Evolutionary conservation across 2,888 invertebrate genomes (phyloP).

Genomic region (Ecdyonurus torrentis): DNA sequence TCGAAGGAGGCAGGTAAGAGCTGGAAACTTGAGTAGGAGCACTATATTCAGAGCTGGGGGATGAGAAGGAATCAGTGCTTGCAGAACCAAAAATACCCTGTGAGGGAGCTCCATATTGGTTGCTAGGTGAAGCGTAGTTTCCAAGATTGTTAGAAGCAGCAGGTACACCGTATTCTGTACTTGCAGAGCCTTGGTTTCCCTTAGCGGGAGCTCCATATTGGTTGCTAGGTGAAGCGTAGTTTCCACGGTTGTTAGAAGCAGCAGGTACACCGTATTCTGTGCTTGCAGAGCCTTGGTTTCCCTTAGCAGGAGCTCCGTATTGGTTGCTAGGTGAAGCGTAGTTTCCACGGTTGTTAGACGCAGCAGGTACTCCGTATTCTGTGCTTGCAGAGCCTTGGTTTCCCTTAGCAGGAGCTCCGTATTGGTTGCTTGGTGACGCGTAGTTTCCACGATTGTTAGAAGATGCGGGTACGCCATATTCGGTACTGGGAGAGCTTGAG

Average conservation of each 20-base stretch:
- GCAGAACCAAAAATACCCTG: too few species aligned
- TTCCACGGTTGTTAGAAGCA: background rate
- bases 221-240: background rate
- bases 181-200: background rate
- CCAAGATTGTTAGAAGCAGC: background rate
- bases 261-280: too few species aligned
- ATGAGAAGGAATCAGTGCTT: too few species aligned
- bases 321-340: background rate
- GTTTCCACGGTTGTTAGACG: too few species aligned
- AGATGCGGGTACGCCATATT: background rate
- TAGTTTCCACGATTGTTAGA: background rate
- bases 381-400: background rate
- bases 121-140: too few species aligned
- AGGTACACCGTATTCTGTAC: slow-evolving; percentile 5
- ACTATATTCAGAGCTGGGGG: background rate
- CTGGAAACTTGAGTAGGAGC: too few species aligned
- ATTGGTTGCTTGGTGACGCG: background rate
- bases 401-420: background rate
- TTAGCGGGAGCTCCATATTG: background rate
- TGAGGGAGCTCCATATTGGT: too few species aligned
- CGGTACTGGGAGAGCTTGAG: background rate
- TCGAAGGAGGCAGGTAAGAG: too few species aligned
- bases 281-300: too few species aligned
- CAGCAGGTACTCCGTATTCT: background rate
- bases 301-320: slow-evolving; percentile 14